Evolutionary conservation across 2,797 vertebrate genomes (phyloP).

Genomic region (Neoniphon sammara): DNA sequence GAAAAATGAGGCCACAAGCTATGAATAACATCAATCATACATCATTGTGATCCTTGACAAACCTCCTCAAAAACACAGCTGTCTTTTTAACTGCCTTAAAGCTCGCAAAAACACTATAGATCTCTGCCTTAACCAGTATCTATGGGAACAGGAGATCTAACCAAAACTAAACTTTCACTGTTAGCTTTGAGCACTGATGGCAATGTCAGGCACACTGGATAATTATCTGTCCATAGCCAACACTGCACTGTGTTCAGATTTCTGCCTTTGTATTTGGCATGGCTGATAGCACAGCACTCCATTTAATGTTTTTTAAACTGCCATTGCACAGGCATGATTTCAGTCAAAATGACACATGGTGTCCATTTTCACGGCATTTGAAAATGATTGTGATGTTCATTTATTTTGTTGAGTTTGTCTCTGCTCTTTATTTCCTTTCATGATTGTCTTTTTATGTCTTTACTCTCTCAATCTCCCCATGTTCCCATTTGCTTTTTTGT

Average conservation of each 20-base stretch:
- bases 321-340: slow-evolving; percentile 11
- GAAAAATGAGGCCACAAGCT: slow-evolving; percentile 69
- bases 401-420: background rate
- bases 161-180: background rate
- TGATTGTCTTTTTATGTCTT: slow-evolving; percentile 6
- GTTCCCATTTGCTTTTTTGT: background rate
- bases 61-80: slow-evolving; percentile 39
- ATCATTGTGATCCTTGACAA: slow-evolving; percentile 68
- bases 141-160: background rate
- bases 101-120: background rate
- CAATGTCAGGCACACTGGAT: background rate
- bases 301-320: slow-evolving; percentile 7
- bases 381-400: background rate
- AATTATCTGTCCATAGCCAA: background rate
- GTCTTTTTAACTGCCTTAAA: slow-evolving; percentile 52
- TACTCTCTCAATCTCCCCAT: background rate
- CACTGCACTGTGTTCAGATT: background rate
- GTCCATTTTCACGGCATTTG: slow-evolving; percentile 7
- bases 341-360: slow-evolving; percentile 19
- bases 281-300: background rate
- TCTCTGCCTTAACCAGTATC: background rate
- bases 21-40: slow-evolving; percentile 70
- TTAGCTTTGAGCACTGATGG: background rate
- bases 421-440: background rate
- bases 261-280: slow-evolving; percentile 8